Evolutionary conservation across 1,140 invertebrate genomes (phyloP), one percentile per base, ranked within the genome.

Genomic region (Oppia nitens): DNA sequence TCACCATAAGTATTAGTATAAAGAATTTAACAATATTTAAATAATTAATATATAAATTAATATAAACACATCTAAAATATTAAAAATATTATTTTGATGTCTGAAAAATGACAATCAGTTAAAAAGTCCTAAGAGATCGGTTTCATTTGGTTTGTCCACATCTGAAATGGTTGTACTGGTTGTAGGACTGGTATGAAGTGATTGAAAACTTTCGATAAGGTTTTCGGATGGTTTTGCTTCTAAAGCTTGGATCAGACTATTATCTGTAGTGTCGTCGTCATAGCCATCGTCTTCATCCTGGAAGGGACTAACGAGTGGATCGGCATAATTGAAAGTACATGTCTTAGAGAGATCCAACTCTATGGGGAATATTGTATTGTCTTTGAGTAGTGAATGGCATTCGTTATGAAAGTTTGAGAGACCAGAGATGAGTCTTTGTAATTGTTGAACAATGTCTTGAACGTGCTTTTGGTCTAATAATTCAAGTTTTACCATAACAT

Each of bases 401-500:
- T 79, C 74, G 54, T 70, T 72, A 65, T 81, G 77, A 65, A 91
- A 86, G 57, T 83, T 80, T 2, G 85, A 80, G 60, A 97, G 76
- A 14, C 83, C 83, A 50, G 81, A 77, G 1, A 90, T 79, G 57
- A 93, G 78, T 62, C 83, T 79, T 59, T 84, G 79, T 23, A 93
- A 70, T 67, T 93, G 87, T 66, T 81, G 81, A 1, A 86, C 86
- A n/a, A 91, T 78, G 66, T 91, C 87, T 72, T 91, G 90, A 0
- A 95, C 90, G 72, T 98, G 93, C 72, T 98, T 98, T 68, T 93
- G 94, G 68, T 98, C 94, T 9, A 98, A 71, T 11, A 99, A 72
- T 73, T 98, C 94, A 65, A 98, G 77, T 74, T 99, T 99, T 0
- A 97, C 88, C 3, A 97, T 74, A 0, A 98, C 94, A 73, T 98